Conservation (phyloP, 2,888 invertebrate genomes). For the Dione vanillae region DNA sequence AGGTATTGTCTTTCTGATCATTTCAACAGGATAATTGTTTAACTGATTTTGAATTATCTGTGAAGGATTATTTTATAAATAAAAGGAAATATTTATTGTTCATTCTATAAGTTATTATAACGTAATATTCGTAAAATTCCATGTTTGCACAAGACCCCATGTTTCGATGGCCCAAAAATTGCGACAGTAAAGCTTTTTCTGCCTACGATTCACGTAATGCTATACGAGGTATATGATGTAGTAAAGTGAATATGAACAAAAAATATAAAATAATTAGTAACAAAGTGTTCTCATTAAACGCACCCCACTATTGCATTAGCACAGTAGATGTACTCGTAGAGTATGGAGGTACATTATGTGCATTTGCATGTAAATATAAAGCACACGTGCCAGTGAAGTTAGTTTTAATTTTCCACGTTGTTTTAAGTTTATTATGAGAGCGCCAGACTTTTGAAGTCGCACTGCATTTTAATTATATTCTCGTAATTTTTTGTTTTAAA, state of each 20-base stretch:
- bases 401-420: constrained; percentile 35
- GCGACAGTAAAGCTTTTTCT: too few relatives aligned
- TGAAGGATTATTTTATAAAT: too few relatives aligned
- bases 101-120: too few relatives aligned
- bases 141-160: too few relatives aligned
- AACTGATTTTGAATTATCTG: neutral
- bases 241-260: too few relatives aligned
- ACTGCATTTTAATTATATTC: constrained; percentile 28
- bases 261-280: neutral
- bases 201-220: too few relatives aligned
- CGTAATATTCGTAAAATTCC: too few relatives aligned
- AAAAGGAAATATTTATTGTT: too few relatives aligned
- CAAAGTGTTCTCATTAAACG: constrained; percentile 4
- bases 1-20: neutral
- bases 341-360: neutral
- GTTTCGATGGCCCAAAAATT: too few relatives aligned
- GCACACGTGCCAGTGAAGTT: constrained; percentile 31
- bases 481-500: neutral
- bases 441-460: constrained; percentile 30
- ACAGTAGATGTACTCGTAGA: neutral
- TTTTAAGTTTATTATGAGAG: constrained; percentile 36
- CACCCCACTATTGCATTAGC: neutral
- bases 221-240: too few relatives aligned
- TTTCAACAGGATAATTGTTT: neutral
- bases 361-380: constrained; percentile 34